A percentile compares a stretch with the other conserved stretches of the same genome.
Evolutionary conservation across 2,888 invertebrate species (phyloP).

Genomic region (Lumbricus terrestris): DNA sequence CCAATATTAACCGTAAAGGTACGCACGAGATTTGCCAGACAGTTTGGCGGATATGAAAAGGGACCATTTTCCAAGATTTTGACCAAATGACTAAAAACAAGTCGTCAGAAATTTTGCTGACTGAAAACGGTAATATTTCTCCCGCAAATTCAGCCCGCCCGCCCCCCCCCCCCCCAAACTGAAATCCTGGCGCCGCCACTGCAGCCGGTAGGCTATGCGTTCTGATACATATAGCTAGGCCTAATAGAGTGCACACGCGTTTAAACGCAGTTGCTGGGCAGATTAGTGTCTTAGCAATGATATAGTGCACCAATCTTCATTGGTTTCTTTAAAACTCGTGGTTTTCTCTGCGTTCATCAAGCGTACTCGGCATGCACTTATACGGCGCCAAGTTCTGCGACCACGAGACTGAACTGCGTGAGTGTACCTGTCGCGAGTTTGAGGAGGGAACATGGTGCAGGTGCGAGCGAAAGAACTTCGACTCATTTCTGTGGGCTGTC

Average conservation of each 20-base stretch:
- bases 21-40: too few relatives aligned
- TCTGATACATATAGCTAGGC: not conserved
- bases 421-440: constrained; percentile 26
- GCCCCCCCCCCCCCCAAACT: too few relatives aligned
- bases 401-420: constrained; percentile 21
- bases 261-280: not conserved
- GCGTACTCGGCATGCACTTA: constrained; percentile 99
- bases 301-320: not conserved
- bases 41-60: too few relatives aligned
- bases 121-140: too few relatives aligned
- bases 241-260: not conserved
- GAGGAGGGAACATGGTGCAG: constrained; percentile 24
- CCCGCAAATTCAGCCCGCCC: too few relatives aligned
- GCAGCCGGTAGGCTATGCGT: too few relatives aligned
- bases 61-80: too few relatives aligned
- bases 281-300: not conserved
- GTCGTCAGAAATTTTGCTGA: too few relatives aligned
- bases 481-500: constrained; percentile 63
- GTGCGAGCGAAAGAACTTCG: constrained; percentile 62
- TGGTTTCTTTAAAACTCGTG: not conserved
- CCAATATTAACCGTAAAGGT: too few relatives aligned
- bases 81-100: too few relatives aligned
- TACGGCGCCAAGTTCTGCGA: constrained; percentile 99
- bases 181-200: too few relatives aligned
- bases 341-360: constrained; percentile 54